phyloP scores from a whole-genome alignment of 2,113 vertebrate genomes.

The Lophochroa leadbeateri region DNA sequence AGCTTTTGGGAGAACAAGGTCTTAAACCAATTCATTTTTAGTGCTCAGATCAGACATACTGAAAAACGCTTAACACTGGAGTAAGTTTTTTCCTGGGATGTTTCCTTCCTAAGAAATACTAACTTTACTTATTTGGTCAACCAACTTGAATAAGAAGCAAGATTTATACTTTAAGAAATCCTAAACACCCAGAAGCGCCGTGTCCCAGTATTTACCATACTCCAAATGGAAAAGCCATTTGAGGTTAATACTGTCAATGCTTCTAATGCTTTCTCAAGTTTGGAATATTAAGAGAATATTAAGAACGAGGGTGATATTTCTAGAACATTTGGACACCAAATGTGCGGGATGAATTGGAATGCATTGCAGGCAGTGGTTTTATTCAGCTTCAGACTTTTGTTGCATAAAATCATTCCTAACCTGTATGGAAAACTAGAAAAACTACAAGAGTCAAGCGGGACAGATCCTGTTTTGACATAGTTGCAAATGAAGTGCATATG shows the following conservation, averaged over 20 bases:
- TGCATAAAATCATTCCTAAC: not conserved
- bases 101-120: not conserved
- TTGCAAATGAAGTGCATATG: not conserved
- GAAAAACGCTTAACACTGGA: not conserved
- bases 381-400: not conserved
- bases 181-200: not conserved
- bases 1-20: not conserved
- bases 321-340: not conserved
- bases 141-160: not conserved
- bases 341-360: not conserved
- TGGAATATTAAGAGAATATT: not conserved
- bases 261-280: not conserved
- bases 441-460: not conserved
- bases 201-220: not conserved
- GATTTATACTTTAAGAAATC: not conserved
- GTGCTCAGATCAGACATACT: not conserved
- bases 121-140: not conserved
- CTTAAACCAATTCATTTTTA: not conserved
- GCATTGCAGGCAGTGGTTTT: not conserved
- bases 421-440: not conserved
- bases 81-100: not conserved
- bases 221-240: not conserved
- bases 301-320: not conserved
- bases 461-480: constrained; percentile 16
- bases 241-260: not conserved